A percentile compares a stretch with the other conserved stretches of the same genome.
phyloP scores from a whole-genome alignment of 2,888 invertebrate genomes.

The Lepeophtheirus nordmannii region DNA sequence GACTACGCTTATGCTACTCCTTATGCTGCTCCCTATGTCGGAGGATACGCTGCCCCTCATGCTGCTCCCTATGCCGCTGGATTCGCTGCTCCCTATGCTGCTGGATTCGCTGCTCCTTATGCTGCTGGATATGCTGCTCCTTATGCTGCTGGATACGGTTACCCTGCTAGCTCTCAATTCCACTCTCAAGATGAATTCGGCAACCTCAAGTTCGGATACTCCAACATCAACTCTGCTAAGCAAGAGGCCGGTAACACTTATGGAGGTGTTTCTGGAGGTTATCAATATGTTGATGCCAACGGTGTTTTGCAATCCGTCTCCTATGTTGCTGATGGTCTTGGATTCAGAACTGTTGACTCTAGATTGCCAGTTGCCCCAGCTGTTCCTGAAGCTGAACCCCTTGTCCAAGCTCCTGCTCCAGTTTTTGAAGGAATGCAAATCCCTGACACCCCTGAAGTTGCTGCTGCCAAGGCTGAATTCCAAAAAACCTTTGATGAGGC shows the following conservation, averaged over 20 bases:
- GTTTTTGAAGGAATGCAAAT: constrained; percentile 11
- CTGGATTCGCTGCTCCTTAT: not conserved
- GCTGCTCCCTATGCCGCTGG: constrained; percentile 12
- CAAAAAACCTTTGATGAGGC: constrained; percentile 3
- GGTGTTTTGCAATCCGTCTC: constrained; percentile 1
- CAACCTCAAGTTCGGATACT: constrained; percentile 22
- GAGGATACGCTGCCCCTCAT: not conserved
- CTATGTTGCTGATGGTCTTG: constrained; percentile 22
- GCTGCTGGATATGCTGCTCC: constrained; percentile 2
- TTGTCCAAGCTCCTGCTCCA: constrained; percentile 14
- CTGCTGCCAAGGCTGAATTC: not conserved
- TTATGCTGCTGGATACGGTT: not conserved
- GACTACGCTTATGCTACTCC: not conserved
- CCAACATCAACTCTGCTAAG: constrained; percentile 23
- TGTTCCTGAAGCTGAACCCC: not conserved
- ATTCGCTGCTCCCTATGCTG: not conserved
- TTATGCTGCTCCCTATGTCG: not conserved
- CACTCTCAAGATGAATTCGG: constrained; percentile 24
- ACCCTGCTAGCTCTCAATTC: constrained; percentile 10
- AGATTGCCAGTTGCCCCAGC: constrained; percentile 19
- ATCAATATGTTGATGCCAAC: constrained; percentile 21
- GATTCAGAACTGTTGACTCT: constrained; percentile 15
- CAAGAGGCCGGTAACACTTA: constrained; percentile 18
- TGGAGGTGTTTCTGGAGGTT: constrained; percentile 17
- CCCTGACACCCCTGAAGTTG: constrained; percentile 2